A percentile compares a stretch with the other conserved stretches of the same genome.
These are phyloP conservation scores for Drosophila imparisetae DNA, from an alignment of 2,888 invertebrate genomes.

Conservation along the genomic window DNA sequence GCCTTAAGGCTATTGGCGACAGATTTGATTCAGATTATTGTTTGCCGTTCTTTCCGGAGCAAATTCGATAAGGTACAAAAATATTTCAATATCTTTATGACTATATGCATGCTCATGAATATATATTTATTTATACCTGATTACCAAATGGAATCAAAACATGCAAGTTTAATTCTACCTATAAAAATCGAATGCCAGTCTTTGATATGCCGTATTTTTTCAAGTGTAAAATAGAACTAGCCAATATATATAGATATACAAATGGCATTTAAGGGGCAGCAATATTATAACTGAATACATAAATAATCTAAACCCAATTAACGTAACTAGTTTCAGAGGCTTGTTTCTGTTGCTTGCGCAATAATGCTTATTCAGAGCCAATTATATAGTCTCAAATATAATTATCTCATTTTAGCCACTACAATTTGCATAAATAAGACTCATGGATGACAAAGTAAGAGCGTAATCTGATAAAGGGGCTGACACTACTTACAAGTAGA, in stretches of 20 bases:
- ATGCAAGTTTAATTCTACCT: neutral
- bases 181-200: neutral
- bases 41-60: neutral
- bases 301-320: conserved; percentile 13
- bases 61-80: conserved; percentile 21
- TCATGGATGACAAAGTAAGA: conserved; percentile 4
- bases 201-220: neutral
- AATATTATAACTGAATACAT: neutral
- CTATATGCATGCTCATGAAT: neutral
- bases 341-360: neutral
- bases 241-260: neutral
- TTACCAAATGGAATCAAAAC: neutral
- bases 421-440: conserved; percentile 19
- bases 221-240: neutral
- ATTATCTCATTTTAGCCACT: conserved; percentile 19
- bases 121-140: neutral
- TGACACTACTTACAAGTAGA: conserved; percentile 7
- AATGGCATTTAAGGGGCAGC: neutral
- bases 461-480: conserved; percentile 11
- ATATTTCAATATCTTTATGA: conserved; percentile 40
- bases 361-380: conserved; percentile 19
- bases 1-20: neutral
- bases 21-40: conserved; percentile 10
- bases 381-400: conserved; percentile 6
- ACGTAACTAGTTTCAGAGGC: conserved; percentile 6